Evolutionary conservation across 2,113 vertebrate genomes (phyloP), one percentile per base, ranked within the genome.

Genomic region (Lophochroa leadbeateri): DNA sequence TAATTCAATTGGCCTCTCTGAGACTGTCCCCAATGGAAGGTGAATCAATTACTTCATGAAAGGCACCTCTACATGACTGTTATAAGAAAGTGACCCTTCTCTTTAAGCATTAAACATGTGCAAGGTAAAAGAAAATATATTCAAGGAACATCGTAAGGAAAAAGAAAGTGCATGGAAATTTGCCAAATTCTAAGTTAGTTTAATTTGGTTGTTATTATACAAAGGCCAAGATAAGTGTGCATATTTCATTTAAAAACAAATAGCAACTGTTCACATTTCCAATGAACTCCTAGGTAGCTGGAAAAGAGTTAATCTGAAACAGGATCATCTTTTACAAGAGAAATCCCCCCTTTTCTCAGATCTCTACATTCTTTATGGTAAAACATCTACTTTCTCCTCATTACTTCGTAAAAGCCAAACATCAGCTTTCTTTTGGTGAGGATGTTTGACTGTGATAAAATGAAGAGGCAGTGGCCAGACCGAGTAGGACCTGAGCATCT

Each of bases 1-100:
- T 96, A 90, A 94, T 90, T 94, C 68, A 90, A 79, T 95, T 93
- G 91, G n/a, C 44, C 69, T 92, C 60, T 53, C 80, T 46, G 33
- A 85, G 53, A 75, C 39, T 31, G 68, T 80, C 55, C 43, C 41
- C 37, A 43, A 13, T 0, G 88, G 39, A 89, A 94, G 71, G 80
- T 74, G 70, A 96, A 79, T 83, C 50, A 96, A 84, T 81, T 31
- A 24, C 84, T 44, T 83, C 18, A 46, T 12, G 69, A 95, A 96
- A 95, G 94, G 86, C 94, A 96, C 83, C 75, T 90, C 81, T 84
- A 31, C 27, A 21, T 17, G 77, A 74, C 88, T 82, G 76, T n/a
- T 25, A 49, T 19, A 68, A 52, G 43, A 58, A 88, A 85, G 21
- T 35, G n/a, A 53, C 23, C 12, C 18, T n/a, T 35, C 20, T 78